These are phyloP conservation scores for Lucinisca nassula DNA, from an alignment of 2,888 invertebrate species.

Conservation along the genomic window DNA sequence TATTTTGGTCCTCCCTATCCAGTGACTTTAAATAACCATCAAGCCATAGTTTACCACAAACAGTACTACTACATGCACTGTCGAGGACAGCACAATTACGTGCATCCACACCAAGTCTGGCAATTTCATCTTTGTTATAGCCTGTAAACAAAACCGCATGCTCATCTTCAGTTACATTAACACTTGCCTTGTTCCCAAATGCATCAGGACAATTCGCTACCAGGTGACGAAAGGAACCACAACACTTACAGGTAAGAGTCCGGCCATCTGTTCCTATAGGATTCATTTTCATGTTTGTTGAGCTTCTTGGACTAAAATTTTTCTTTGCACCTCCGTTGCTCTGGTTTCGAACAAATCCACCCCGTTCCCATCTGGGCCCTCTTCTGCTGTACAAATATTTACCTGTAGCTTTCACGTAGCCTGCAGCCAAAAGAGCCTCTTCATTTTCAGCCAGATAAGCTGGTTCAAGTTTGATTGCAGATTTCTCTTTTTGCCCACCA, in stretches of 20 bases:
- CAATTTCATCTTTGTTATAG: constrained; percentile 24
- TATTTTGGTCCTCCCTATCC: too few species aligned
- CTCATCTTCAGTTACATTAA: constrained; percentile 16
- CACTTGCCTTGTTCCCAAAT: constrained; percentile 18
- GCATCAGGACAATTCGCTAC: constrained; percentile 35
- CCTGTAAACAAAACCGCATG: constrained; percentile 44
- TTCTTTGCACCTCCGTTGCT: too few species aligned
- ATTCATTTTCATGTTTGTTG: constrained; percentile 25
- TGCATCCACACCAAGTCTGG: not conserved
- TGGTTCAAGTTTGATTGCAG: constrained; percentile 54
- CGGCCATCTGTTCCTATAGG: constrained; percentile 47
- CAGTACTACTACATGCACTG: constrained; percentile 14
- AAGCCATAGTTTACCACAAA: too few species aligned
- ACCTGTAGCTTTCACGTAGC: too few species aligned
- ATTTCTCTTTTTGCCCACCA: not conserved
- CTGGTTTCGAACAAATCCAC: too few species aligned
- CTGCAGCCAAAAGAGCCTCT: constrained; percentile 32
- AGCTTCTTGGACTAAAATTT: too few species aligned
- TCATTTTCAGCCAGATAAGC: constrained; percentile 29
- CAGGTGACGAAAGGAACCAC: constrained; percentile 57
- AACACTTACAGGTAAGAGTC: constrained; percentile 47
- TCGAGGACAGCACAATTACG: not conserved
- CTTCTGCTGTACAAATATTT: too few species aligned
- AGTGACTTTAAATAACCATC: too few species aligned
- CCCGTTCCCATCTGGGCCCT: too few species aligned